Evolutionary conservation across 2,888 invertebrate species (phyloP).

Genomic region (Brachypterus glaber): DNA sequence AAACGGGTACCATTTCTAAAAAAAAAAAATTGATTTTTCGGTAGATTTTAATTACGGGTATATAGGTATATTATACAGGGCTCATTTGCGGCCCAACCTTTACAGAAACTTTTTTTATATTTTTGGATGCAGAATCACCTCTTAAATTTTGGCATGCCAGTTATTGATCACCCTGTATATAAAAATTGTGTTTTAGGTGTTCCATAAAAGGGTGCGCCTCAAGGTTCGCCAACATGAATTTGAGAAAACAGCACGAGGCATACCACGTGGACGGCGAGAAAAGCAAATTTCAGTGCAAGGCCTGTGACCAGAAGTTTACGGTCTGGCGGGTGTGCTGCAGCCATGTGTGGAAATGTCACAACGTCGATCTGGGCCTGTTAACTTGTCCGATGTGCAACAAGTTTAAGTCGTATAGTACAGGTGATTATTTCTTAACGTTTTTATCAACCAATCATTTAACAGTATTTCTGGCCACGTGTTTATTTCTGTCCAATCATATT

Average conservation of each 20-base stretch:
- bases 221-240: constrained; percentile 43
- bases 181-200: constrained; percentile 42
- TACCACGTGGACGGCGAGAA: constrained; percentile 42
- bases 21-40: too few species aligned
- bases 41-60: too few species aligned
- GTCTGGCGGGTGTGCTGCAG: constrained; percentile 57
- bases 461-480: too few species aligned
- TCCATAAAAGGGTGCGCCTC: constrained; percentile 45
- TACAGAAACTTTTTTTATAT: too few species aligned
- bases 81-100: too few species aligned
- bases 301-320: constrained; percentile 44
- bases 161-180: too few species aligned
- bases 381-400: constrained; percentile 48
- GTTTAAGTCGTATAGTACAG: constrained; percentile 46
- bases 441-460: too few species aligned
- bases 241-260: constrained; percentile 42
- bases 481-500: too few species aligned
- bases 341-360: constrained; percentile 61
- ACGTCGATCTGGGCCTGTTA: constrained; percentile 49
- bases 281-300: constrained; percentile 44
- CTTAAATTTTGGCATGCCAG: too few species aligned
- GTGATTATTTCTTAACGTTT: too few species aligned
- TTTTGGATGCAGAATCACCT: too few species aligned
- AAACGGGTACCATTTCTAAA: constrained; percentile 15
- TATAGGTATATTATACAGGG: too few species aligned